Evolutionary conservation across 2,113 vertebrate species (phyloP).

Genomic region (Sula dactylatra): DNA sequence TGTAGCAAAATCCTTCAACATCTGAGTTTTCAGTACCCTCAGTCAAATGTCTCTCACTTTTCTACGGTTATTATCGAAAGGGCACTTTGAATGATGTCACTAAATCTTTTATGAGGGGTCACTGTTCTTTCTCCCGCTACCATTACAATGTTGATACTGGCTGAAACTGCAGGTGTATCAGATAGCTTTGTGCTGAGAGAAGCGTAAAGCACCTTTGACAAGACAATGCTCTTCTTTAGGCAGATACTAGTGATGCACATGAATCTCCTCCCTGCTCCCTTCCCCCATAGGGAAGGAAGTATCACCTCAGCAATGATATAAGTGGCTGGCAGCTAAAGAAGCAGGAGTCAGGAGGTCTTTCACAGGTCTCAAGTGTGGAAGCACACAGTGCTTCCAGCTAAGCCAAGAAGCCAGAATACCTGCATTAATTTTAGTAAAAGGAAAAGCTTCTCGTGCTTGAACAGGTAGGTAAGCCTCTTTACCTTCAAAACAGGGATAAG

Average conservation of each 20-base stretch:
- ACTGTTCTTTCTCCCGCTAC: neutral
- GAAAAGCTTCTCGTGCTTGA: constrained; percentile 65
- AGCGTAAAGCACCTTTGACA: neutral
- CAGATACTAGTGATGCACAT: neutral
- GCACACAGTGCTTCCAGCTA: neutral
- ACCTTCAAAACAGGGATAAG: constrained; percentile 65
- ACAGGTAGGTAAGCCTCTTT: constrained; percentile 63
- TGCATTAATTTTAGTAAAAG: constrained; percentile 62
- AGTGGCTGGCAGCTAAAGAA: constrained; percentile 1
- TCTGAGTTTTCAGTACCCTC: neutral
- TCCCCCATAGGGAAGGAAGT: neutral
- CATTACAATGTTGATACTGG: neutral
- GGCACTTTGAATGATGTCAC: neutral
- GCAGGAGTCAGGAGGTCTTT: constrained; percentile 27
- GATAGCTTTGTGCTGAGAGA: neutral
- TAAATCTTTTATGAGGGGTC: constrained; percentile 12
- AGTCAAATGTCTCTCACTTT: neutral
- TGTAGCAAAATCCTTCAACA: constrained; percentile 1
- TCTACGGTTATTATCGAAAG: neutral
- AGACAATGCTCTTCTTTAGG: neutral
- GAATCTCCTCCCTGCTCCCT: neutral
- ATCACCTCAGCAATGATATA: neutral
- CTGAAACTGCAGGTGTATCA: constrained; percentile 1
- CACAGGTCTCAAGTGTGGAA: constrained; percentile 1
- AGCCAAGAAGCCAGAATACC: constrained; percentile 35